Percentiles rank a stretch among this genome's conserved stretches.
Conservation (phyloP, 2,113 vertebrate genomes). For the Antechinus stuartii region DNA sequence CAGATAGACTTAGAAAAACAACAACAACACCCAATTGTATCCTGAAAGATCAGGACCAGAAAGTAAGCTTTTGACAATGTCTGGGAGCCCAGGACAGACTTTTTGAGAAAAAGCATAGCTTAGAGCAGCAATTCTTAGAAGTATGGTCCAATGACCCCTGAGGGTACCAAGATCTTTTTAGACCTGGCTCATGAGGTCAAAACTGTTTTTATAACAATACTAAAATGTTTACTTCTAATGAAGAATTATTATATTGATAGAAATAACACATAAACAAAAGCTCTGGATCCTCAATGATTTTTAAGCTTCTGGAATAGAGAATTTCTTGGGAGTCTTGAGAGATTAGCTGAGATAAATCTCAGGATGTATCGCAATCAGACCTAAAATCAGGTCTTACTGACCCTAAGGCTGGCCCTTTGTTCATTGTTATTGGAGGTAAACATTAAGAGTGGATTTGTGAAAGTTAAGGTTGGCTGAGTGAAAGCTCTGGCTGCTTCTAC, state of each 20-base stretch:
- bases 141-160: not conserved
- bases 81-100: not conserved
- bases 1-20: not conserved
- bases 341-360: not conserved
- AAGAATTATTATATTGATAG: not conserved
- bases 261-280: not conserved
- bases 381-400: not conserved
- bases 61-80: not conserved
- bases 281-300: not conserved
- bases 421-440: not conserved
- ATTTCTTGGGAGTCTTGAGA: not conserved
- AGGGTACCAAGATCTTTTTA: not conserved
- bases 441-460: not conserved
- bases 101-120: not conserved
- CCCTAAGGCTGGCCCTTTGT: not conserved
- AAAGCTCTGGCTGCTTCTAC: not conserved
- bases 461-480: not conserved
- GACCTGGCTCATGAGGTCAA: not conserved
- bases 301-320: not conserved
- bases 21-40: not conserved
- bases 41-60: not conserved
- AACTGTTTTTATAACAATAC: not conserved
- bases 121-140: not conserved
- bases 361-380: not conserved
- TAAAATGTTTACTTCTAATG: not conserved